Percentiles rank a stretch among this genome's conserved stretches.
Conservation (phyloP, 2,797 vertebrate genomes). For the Acestrorhynchus altus region DNA sequence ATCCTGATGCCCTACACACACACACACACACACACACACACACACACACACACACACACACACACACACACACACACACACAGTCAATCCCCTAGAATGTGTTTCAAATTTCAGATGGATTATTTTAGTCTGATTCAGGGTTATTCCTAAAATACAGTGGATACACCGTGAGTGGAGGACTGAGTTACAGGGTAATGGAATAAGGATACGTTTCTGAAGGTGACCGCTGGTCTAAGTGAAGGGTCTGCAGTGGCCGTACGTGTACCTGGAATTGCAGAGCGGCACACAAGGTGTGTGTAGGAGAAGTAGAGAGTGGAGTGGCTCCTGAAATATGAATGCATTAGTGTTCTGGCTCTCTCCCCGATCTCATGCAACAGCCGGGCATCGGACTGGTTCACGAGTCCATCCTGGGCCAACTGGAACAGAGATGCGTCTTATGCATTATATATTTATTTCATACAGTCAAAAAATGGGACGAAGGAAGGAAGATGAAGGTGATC, state of each 20-base stretch:
- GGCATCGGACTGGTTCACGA: conserved; percentile 83
- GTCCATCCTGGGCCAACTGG: conserved; percentile 86
- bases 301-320: conserved; percentile 85
- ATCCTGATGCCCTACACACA: conserved; percentile 85
- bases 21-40: background rate
- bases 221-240: too few species aligned
- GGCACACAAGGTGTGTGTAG: conserved; percentile 95
- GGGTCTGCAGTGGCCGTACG: background rate
- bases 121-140: too few species aligned
- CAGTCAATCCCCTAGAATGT: background rate
- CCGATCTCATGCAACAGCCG: conserved; percentile 87
- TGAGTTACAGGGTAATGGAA: too few species aligned
- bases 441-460: too few species aligned
- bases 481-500: too few species aligned
- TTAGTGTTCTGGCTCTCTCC: conserved; percentile 82
- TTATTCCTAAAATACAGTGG: too few species aligned
- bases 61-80: too few species aligned
- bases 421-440: background rate
- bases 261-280: conserved; percentile 87
- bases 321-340: conserved; percentile 92
- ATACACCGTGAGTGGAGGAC: too few species aligned
- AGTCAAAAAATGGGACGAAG: too few species aligned
- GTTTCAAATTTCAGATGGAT: background rate
- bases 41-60: background rate
- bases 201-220: too few species aligned